Percentiles rank a stretch among this genome's conserved stretches.
These are phyloP conservation scores for Delia radicum DNA, from an alignment of 1,140 invertebrate genomes.

Conservation along the genomic window DNA sequence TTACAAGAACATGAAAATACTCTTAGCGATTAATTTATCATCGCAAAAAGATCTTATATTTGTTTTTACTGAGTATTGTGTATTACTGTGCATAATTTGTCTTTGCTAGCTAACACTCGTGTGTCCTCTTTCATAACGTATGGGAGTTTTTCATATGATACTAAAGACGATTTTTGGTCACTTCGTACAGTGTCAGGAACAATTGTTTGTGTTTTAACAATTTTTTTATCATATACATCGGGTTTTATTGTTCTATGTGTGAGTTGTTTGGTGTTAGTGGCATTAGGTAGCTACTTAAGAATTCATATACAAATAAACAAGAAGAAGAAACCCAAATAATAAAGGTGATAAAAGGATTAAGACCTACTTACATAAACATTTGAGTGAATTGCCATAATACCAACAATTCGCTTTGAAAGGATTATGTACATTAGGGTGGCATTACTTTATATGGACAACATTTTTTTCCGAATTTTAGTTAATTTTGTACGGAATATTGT, in stretches of 20 bases:
- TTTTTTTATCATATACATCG: background rate
- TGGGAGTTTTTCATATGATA: background rate
- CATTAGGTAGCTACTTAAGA: background rate
- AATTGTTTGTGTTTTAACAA: background rate
- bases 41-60: slow-evolving; percentile 49
- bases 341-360: slow-evolving; percentile 50
- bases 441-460: too few species aligned
- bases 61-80: background rate
- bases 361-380: slow-evolving; percentile 32
- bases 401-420: background rate
- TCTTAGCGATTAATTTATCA: slow-evolving; percentile 56
- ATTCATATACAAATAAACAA: background rate
- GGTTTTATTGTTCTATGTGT: background rate
- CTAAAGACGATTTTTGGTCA: background rate
- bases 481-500: too few species aligned
- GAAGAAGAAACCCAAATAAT: slow-evolving; percentile 6
- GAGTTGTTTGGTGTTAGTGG: background rate
- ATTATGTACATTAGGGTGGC: too few species aligned
- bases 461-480: too few species aligned
- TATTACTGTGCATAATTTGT: background rate
- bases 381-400: slow-evolving; percentile 24
- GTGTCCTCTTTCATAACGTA: too few species aligned
- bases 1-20: slow-evolving; percentile 50
- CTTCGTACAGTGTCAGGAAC: background rate
- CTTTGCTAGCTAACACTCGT: too few species aligned